Evolutionary conservation across 2,797 vertebrate genomes (phyloP), one percentile per base, ranked within the genome.

Genomic region (Danio aesculapii): DNA sequence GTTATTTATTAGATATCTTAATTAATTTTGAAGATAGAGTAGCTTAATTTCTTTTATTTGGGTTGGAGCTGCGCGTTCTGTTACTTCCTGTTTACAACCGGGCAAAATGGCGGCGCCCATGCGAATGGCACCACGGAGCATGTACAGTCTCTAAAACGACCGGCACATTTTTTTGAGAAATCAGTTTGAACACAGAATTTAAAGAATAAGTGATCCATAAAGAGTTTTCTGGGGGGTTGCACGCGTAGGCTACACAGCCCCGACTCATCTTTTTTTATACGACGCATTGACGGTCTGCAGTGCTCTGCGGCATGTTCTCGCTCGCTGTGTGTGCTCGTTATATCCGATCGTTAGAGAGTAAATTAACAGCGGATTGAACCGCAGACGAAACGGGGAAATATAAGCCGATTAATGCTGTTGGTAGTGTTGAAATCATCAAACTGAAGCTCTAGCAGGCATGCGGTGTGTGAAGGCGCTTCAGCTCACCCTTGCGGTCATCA

Each of bases 401-500:
- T 30, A 67, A 47, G 3, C 8, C 19, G 6, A 5, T 47, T 30
- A 6, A 57, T 55, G 8, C 1, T 30, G 58, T 39, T 43, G 14
- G 8, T 44, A 14, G 19, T 16, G 6, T 30, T 30, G 30, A 9
- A 11, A 47, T 16, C 19, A 4, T 4, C 14, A 16, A 1, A 58
- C 6, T 6, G 1, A 8, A 21, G 11, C n/a, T 3, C 11, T 11
- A 1, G 87, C 88, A 6, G 63, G 71, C 17, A 43, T 72, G 21
- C 85, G 92, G 8, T 86, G 91, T 82, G 88, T 89, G 44, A 93
- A 86, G 87, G 92, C 91, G 16, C 94, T 98, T 84, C 97, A 98
- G 92, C 94, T 99, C 86, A 99, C 97, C 13, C 93, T 99, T 77
- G 97, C 97, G 74, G 86, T 98, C 77, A 92, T 98, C 79, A 99